Base-by-base conservation (phyloP, 1,140 invertebrate species). In the Diabrotica virgifera region DNA sequence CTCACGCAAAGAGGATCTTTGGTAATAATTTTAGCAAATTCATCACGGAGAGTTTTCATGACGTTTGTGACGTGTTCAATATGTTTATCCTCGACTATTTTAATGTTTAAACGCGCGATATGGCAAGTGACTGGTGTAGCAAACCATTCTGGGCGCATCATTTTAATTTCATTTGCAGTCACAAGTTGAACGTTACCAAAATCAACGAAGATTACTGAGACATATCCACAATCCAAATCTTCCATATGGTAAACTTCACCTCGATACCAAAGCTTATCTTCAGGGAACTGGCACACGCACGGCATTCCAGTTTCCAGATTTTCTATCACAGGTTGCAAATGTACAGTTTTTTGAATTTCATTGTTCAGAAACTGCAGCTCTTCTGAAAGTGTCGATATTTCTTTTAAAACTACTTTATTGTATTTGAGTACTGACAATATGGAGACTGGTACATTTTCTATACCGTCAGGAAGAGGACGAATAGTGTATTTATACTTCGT, bases 181-280 rank as follows among this genome's bases (percentile, higher is more conserved):
- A 69, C 60, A 5, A 53, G 55, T 54, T 72, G 66, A 9, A 65
- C 50, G 14, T 65, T 69, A 9, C 69, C 71, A 50, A 68, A 72
- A 62, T 72, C 71, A 5, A 72, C 71, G 55, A 68, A 72, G 12
- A 72, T 57, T 40, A 68, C 69, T 11, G 56, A 50, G 5, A 70
- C 69, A 50, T 40, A 59, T 2, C 63, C 66, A 5, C 54, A 67
- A 52, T 69, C 58, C 10, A 65, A 8, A 5, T 36, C 37, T 36
- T 72, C 62, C 7, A 59, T 52, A n/a, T 59, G 35, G 6, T 62
- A 63, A 24, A 72, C 59, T 37, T 36, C 6, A 5, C 59, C 71
- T 24, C 71, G 52, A 37, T 67, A 68, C 66, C 67, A 72, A 10
- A 63, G 11, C 9, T 37, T 51, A 36, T 70, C 69, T 54, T 67